Evolutionary conservation across 2,888 invertebrate species (phyloP), one percentile per base, ranked within the genome.

Genomic region (Pristionchus entomophagus): DNA sequence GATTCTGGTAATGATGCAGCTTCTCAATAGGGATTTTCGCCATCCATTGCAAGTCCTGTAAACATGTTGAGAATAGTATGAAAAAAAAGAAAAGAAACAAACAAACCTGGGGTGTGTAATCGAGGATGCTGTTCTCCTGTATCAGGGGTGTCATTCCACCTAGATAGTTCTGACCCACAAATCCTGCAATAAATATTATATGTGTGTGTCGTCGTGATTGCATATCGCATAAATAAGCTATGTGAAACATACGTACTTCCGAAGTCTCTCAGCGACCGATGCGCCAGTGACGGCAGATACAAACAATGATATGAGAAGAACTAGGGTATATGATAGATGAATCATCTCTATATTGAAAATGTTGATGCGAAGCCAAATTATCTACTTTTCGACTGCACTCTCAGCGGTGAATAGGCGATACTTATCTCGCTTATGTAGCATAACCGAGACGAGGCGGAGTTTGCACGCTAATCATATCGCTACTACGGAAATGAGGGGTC

Each of bases 11-110:
- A 8, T 51, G 82, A 35, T 59, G 26, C 12, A 82, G 19, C 38
- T 82, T 82, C 8, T 59, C 82, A 10, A 82, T 35, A 0, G 82
- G 82, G 19, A 82, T 35, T 8, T 41, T 17, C 0, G 45, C 29
- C 32, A 82, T 38, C 82, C 82, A 82, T 53, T 26, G 41, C 29
- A 82, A 19, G 26, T 82, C 82, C 82, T 82, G 82, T 0, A 82
- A 14, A 14, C n/a, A n/a, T n/a, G n/a, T n/a, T n/a, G n/a, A n/a
- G n/a, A n/a, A n/a, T n/a, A n/a, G n/a, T n/a, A n/a, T n/a, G n/a
- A n/a, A n/a, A n/a, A n/a, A n/a, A n/a, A n/a, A n/a, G n/a, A n/a
- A n/a, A n/a, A n/a, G n/a, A n/a, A n/a, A n/a, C 19, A 65, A 1
- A 14, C 41, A n/a, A 26, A 82, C 82, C 38, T 82, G n/a, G 22